These are phyloP conservation scores for Mythimna impura DNA, from an alignment of 2,888 invertebrate genomes.

Conservation along the genomic window DNA sequence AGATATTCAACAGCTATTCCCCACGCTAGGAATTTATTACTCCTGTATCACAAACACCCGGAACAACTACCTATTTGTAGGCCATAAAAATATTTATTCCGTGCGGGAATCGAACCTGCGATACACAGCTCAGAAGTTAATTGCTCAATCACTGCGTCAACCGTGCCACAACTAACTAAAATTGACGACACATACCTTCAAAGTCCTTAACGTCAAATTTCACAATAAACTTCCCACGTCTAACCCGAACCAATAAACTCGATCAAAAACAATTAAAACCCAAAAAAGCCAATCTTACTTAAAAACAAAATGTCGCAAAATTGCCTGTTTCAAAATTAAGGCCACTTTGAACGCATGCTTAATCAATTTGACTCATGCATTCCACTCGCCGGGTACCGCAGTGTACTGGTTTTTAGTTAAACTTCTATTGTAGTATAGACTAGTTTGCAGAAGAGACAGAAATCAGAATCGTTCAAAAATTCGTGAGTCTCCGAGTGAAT, in stretches of 20 bases:
- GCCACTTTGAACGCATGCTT: conserved; percentile 74
- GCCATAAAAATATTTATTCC: too few species aligned
- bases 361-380: conserved; percentile 79
- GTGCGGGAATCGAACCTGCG: too few species aligned
- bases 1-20: too few species aligned
- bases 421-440: conserved; percentile 54
- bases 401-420: conserved; percentile 57
- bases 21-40: too few species aligned
- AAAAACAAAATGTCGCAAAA: conserved; percentile 57
- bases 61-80: too few species aligned
- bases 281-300: conserved; percentile 1
- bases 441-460: conserved; percentile 46
- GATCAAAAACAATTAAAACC: conserved; percentile 11
- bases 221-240: background rate
- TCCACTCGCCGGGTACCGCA: conserved; percentile 54
- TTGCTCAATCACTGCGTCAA: too few species aligned
- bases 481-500: too few species aligned
- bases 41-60: too few species aligned
- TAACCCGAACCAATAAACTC: background rate
- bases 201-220: too few species aligned
- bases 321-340: conserved; percentile 74
- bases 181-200: too few species aligned
- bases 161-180: too few species aligned
- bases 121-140: too few species aligned
- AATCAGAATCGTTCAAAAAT: background rate